Conservation (phyloP, 64 coral and sea anemone genomes). For the Montipora foliosa region DNA sequence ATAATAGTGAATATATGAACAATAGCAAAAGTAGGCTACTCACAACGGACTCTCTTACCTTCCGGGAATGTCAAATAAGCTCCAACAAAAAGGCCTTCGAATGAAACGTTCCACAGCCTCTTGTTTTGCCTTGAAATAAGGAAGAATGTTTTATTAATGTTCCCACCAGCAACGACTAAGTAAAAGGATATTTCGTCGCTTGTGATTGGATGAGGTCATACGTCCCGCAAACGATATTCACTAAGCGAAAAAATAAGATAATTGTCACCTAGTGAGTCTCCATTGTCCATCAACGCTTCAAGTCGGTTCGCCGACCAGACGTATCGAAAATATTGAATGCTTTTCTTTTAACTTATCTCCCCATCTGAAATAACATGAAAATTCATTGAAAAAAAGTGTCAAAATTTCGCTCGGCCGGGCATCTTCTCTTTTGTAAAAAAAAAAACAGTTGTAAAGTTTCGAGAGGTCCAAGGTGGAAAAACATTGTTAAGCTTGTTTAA, state of each 20-base stretch:
- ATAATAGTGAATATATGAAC: neutral
- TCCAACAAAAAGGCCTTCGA: neutral
- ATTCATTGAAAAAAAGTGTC: no score
- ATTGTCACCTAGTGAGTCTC: neutral
- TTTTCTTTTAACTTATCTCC: neutral
- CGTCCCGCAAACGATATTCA: neutral
- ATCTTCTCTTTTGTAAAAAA: neutral
- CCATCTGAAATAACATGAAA: neutral
- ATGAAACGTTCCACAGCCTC: neutral
- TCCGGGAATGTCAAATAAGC: neutral
- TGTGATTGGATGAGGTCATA: neutral
- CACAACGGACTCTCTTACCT: neutral
- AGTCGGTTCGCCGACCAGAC: neutral
- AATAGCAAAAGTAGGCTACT: neutral
- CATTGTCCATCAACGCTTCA: neutral
- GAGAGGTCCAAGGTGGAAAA: neutral
- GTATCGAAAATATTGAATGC: neutral
- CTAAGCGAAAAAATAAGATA: neutral
- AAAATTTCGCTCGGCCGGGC: neutral
- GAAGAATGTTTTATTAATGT: slow-evolving; percentile 42
- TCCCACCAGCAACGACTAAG: slow-evolving; percentile 7
- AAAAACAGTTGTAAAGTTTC: neutral
- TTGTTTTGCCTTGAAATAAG: slow-evolving; percentile 18
- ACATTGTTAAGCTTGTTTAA: neutral
- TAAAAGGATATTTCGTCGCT: neutral